Evolutionary conservation across 2,888 invertebrate species (phyloP).

Genomic region (Cantharis lateralis): DNA sequence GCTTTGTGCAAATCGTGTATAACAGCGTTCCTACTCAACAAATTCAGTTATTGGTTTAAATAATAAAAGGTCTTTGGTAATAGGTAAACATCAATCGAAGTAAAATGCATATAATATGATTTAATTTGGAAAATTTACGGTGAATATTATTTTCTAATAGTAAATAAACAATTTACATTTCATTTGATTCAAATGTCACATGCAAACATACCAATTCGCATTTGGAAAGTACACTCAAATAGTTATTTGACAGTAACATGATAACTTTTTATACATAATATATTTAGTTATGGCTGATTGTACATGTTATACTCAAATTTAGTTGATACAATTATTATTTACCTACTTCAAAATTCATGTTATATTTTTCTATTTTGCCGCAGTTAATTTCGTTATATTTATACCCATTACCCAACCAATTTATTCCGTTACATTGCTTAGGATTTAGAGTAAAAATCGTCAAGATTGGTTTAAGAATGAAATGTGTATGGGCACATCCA

Average conservation of each 20-base stretch:
- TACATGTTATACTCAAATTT: neutral
- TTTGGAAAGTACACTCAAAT: constrained; percentile 18
- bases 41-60: neutral
- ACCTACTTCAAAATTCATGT: neutral
- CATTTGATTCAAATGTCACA: constrained; percentile 11
- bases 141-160: neutral
- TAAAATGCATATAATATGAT: neutral
- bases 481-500: constrained; percentile 2
- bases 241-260: constrained; percentile 14
- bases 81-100: neutral
- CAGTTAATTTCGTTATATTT: neutral
- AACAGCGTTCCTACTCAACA: neutral
- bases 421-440: neutral
- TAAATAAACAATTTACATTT: neutral
- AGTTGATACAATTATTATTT: neutral
- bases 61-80: neutral
- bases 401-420: neutral
- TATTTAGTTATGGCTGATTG: neutral
- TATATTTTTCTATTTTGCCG: neutral
- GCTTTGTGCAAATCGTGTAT: no score
- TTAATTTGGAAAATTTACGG: neutral
- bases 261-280: neutral
- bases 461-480: neutral
- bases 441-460: neutral
- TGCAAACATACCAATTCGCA: constrained; percentile 15